A percentile compares a stretch with the other conserved stretches of the same genome.
phyloP scores from a whole-genome alignment of 1,140 invertebrate genomes.

The Pseudomyrmex sp. region DNA sequence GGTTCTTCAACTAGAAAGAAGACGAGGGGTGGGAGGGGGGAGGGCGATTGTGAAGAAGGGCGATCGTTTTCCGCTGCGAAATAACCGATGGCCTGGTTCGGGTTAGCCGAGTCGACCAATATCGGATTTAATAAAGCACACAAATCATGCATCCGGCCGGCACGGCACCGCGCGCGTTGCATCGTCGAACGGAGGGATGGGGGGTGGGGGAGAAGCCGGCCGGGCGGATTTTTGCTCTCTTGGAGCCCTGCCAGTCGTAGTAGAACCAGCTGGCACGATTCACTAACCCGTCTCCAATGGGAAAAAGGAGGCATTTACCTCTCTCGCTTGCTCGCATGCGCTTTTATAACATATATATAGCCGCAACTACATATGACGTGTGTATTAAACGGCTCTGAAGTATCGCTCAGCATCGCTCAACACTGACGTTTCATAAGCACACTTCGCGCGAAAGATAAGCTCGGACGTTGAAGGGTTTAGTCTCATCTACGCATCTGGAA shows the following conservation, averaged over 20 bases:
- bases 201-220: background rate
- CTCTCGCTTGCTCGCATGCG: background rate
- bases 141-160: constrained; percentile 75
- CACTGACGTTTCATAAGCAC: constrained; percentile 50
- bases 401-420: constrained; percentile 47
- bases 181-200: constrained; percentile 35
- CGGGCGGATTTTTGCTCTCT: constrained; percentile 70
- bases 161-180: constrained; percentile 37
- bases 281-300: constrained; percentile 21
- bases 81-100: constrained; percentile 66
- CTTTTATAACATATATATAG: constrained; percentile 2
- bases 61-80: constrained; percentile 52
- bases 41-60: background rate
- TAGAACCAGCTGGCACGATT: constrained; percentile 68
- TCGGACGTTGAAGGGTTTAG: background rate
- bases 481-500: background rate
- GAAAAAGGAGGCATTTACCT: too few relatives aligned
- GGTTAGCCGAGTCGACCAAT: constrained; percentile 74
- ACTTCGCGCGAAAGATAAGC: constrained; percentile 30
- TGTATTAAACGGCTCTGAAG: constrained; percentile 48
- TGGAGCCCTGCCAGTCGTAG: constrained; percentile 71
- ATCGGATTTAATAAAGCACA: constrained; percentile 77
- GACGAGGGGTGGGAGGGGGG: too few relatives aligned
- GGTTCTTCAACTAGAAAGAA: background rate
- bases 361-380: constrained; percentile 14